Evolutionary conservation across 2,797 vertebrate genomes (phyloP), one percentile per base, ranked within the genome.

Genomic region (Bradypus variegatus): DNA sequence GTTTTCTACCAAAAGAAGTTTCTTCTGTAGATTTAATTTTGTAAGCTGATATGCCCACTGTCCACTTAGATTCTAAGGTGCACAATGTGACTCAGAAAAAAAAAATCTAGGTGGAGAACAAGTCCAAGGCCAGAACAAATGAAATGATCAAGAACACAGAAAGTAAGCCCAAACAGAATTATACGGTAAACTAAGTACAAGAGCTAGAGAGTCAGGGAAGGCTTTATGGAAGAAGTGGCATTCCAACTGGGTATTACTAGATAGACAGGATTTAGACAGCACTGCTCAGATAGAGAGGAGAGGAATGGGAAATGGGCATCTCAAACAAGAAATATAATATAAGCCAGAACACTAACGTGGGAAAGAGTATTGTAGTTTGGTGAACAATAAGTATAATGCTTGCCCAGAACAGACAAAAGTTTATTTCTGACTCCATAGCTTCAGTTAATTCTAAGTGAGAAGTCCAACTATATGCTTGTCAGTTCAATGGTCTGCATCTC

Each of bases 241-340:
- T 87, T 80, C n/a, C 73, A 81, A 11, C 18, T 65, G 33, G 23
- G 2, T 50, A n/a, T 41, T 82, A 73, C 41, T 85, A 31, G 33
- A 60, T 1, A 89, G 64, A 60, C 10, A 41, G 4, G n/a, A 94
- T 81, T 81, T 36, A 73, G 33, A 73, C 4, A 77, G 25, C 12
- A 60, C 27, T 75, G 38, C 48, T 21, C 73, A 60, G 72, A 67
- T 18, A 48, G 19, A 90, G 33, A 21, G 19, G 9, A 94, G 21
- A 69, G n/a, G 33, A 88, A 86, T 2, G 27, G 55, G 21, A 41
- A 67, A 86, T 2, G 21, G 55, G 21, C 58, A 73, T 48, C 41
- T 60, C 41, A 27, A 90, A 21, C 29, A 67, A 93, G 55, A n/a
- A 93, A 95, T 88, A 81, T 21, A 85, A 87, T 48, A 81, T 45